phyloP scores from a whole-genome alignment of 2,888 invertebrate genomes.

The Tenodera sinensis region DNA sequence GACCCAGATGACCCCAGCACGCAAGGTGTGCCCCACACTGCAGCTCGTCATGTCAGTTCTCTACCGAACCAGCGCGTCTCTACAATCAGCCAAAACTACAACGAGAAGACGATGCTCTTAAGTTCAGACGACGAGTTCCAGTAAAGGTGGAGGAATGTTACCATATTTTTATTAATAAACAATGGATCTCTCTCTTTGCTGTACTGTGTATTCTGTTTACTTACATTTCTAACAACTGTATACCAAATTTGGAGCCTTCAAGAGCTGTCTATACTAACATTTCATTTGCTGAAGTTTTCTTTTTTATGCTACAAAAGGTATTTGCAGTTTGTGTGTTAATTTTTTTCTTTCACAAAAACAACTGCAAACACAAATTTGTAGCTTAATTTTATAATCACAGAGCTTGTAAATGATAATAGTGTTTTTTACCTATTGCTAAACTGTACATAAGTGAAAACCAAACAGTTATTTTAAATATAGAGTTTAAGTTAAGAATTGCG shows the following conservation, averaged over 20 bases:
- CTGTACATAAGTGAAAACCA: neutral
- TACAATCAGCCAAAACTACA: slow-evolving; percentile 81
- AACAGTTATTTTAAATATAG: neutral
- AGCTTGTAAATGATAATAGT: neutral
- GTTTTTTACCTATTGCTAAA: neutral
- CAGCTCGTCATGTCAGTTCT: slow-evolving; percentile 20
- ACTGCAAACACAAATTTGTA: neutral
- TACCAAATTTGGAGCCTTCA: neutral
- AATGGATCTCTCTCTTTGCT: neutral
- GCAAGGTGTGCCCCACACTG: slow-evolving; percentile 3
- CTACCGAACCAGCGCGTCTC: slow-evolving; percentile 60
- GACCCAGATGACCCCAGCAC: slow-evolving; percentile 63
- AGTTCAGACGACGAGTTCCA: slow-evolving; percentile 95
- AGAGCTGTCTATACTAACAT: neutral
- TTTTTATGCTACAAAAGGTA: neutral
- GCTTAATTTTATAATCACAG: neutral
- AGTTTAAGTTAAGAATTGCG: neutral
- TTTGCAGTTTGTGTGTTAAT: neutral
- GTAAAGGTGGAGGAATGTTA: slow-evolving; percentile 43
- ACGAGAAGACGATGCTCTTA: slow-evolving; percentile 92
- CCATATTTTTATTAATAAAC: neutral
- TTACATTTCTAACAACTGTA: neutral
- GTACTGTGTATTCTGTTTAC: neutral
- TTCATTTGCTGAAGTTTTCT: neutral
- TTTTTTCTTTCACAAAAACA: neutral